phyloP scores from a whole-genome alignment of 2,888 invertebrate species.

The Eremobia ochroleuca region DNA sequence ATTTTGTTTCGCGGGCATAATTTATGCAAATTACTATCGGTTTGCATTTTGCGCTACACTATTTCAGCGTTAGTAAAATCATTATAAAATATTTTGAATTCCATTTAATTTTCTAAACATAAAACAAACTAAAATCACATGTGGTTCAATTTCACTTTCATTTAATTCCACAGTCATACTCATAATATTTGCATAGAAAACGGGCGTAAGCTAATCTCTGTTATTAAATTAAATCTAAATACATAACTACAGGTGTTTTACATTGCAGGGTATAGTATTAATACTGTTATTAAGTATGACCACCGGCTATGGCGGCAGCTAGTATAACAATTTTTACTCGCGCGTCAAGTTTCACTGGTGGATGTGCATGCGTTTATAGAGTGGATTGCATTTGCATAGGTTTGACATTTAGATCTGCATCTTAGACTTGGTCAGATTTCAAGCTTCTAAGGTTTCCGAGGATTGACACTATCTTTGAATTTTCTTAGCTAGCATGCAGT shows the following conservation, averaged over 20 bases:
- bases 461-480: neutral
- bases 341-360: constrained; percentile 24
- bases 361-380: constrained; percentile 10
- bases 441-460: constrained; percentile 1
- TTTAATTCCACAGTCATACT: constrained; percentile 7
- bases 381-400: constrained; percentile 42
- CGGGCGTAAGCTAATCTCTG: constrained; percentile 9
- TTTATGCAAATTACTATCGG: neutral
- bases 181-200: constrained; percentile 52
- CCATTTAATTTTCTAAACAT: neutral
- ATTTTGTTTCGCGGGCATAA: neutral
- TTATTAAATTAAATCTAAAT: constrained; percentile 32
- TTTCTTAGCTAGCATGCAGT: no score
- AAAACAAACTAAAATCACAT: neutral
- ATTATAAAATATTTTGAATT: no score
- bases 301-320: constrained; percentile 5
- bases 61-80: no score
- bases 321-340: constrained; percentile 18
- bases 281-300: constrained; percentile 31
- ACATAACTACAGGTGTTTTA: constrained; percentile 24
- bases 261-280: constrained; percentile 15
- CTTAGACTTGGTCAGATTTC: constrained; percentile 12
- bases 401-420: constrained; percentile 24
- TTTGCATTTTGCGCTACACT: neutral
- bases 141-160: constrained; percentile 19